phyloP scores from a whole-genome alignment of 2,888 invertebrate species.

The Lasius platythorax region DNA sequence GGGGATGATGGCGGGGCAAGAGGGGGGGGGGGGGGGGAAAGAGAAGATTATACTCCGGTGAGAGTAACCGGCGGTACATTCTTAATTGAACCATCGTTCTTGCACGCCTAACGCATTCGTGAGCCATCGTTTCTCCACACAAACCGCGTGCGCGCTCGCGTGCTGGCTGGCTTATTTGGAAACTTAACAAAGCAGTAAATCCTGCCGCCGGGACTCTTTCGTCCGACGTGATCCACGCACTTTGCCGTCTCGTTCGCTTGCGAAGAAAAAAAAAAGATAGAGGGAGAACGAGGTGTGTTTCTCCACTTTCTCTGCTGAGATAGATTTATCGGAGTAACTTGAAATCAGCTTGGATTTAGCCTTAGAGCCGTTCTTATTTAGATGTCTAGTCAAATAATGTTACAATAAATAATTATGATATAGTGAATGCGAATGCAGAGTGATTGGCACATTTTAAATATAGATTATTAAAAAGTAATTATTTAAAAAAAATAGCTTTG shows the following conservation, averaged over 20 bases:
- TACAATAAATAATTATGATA: background rate
- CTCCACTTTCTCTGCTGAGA: background rate
- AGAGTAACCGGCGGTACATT: slow-evolving; percentile 70
- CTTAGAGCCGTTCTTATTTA: background rate
- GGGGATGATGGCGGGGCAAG: slow-evolving; percentile 43
- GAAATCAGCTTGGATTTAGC: background rate
- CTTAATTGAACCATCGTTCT: slow-evolving; percentile 75
- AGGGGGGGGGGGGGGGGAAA: slow-evolving; percentile 40
- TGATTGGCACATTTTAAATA: background rate
- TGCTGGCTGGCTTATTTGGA: slow-evolving; percentile 67
- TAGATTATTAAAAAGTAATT: background rate
- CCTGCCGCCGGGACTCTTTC: slow-evolving; percentile 45
- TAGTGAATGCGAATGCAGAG: background rate
- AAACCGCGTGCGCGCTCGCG: slow-evolving; percentile 26
- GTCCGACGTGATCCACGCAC: slow-evolving; percentile 33
- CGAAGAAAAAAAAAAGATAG: background rate
- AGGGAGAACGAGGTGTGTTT: background rate
- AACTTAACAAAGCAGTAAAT: slow-evolving; percentile 67
- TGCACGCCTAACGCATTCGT: slow-evolving; percentile 62
- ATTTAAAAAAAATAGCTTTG: background rate
- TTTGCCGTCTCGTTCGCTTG: slow-evolving; percentile 31
- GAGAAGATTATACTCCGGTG: slow-evolving; percentile 62
- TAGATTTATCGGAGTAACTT: slow-evolving; percentile 18
- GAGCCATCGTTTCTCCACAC: slow-evolving; percentile 37
- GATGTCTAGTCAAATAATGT: background rate